Percentiles rank a stretch among this genome's conserved stretches.
These are phyloP conservation scores for Melanostoma scalare DNA, from an alignment of 2,888 invertebrate species.

Conservation along the genomic window DNA sequence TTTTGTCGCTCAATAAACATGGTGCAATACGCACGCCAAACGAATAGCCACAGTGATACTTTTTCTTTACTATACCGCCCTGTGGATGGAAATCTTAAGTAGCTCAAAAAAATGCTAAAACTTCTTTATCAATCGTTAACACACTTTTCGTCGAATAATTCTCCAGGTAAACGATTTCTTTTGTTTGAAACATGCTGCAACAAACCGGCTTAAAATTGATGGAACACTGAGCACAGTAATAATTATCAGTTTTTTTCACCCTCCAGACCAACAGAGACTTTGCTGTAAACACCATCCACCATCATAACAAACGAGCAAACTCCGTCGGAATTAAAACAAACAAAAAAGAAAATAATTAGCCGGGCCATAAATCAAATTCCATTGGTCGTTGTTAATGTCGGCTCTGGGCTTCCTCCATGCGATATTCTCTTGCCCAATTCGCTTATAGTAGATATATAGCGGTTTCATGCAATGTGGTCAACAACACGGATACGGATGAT, in stretches of 20 bases:
- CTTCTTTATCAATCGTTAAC: conserved; percentile 33
- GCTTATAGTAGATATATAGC: conserved; percentile 6
- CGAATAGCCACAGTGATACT: too few species aligned
- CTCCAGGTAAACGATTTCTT: conserved; percentile 29
- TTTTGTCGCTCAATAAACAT: too few species aligned
- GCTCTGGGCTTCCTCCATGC: conserved; percentile 35
- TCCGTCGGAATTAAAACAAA: conserved; percentile 52
- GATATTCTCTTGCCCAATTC: conserved; percentile 15
- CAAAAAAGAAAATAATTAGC: conserved; percentile 61
- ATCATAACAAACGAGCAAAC: conserved; percentile 34
- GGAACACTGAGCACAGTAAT: conserved; percentile 55
- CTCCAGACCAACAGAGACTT: conserved; percentile 7
- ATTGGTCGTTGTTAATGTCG: conserved; percentile 51
- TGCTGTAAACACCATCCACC: conserved; percentile 39
- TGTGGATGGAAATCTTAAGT: too few species aligned
- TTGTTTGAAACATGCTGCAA: neutral
- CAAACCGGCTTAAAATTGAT: conserved; percentile 53
- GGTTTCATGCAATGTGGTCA: conserved; percentile 54
- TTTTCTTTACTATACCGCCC: too few species aligned
- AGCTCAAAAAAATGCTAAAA: too few species aligned
- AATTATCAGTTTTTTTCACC: conserved; percentile 51
- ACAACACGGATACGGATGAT: conserved; percentile 59
- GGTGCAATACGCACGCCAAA: too few species aligned
- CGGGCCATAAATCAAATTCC: conserved; percentile 67
- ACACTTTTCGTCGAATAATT: conserved; percentile 48